Evolutionary conservation across 2,888 invertebrate genomes (phyloP).

Genomic region (Nephrotoma appendiculata): DNA sequence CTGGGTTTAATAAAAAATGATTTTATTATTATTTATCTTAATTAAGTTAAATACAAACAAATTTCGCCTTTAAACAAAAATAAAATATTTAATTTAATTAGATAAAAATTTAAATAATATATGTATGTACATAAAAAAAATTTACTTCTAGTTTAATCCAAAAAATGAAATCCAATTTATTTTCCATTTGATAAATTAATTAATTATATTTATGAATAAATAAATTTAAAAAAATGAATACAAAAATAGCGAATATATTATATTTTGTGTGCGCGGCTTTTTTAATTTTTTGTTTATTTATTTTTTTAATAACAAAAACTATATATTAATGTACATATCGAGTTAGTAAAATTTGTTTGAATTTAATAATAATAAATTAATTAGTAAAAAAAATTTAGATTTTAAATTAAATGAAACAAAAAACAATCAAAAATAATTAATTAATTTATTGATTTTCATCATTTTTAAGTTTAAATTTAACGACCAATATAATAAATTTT

Average conservation of each 20-base stretch:
- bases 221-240: neutral
- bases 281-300: neutral
- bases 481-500: neutral
- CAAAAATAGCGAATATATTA: neutral
- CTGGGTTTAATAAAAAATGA: slow-evolving; percentile 30
- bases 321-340: slow-evolving; percentile 2
- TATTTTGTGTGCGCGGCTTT: neutral
- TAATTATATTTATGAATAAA: neutral
- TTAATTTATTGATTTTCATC: neutral
- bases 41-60: neutral
- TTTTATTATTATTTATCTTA: neutral
- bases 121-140: neutral
- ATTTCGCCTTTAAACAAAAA: neutral
- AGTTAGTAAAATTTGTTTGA: neutral
- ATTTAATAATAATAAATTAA: neutral
- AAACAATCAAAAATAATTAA: neutral
- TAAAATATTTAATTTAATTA: neutral
- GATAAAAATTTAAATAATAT: neutral
- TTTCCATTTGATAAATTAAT: neutral
- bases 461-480: neutral
- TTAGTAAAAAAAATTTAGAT: neutral
- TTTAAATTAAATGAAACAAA: neutral
- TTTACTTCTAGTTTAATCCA: neutral
- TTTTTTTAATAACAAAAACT: neutral
- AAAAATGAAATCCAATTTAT: neutral